A percentile compares a stretch with the other conserved stretches of the same genome.
phyloP scores from a whole-genome alignment of 2,888 invertebrate species.

The Imbricaverruca yamaguchii region DNA sequence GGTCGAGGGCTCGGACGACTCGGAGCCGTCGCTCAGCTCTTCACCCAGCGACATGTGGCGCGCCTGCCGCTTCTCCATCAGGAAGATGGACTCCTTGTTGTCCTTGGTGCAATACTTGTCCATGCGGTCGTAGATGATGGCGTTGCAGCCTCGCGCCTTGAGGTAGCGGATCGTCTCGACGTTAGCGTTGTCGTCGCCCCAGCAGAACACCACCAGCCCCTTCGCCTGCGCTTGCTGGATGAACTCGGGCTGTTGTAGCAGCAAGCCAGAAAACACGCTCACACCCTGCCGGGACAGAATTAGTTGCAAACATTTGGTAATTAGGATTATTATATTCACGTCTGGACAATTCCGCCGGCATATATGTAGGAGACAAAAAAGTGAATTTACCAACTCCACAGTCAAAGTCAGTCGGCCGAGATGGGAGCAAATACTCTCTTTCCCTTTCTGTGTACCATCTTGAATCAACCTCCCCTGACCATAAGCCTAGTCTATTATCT shows the following conservation, averaged over 20 bases:
- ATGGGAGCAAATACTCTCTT: too few relatives aligned
- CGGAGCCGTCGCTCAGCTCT: background rate
- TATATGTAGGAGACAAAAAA: background rate
- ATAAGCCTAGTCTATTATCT: too few relatives aligned
- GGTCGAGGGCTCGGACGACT: too few relatives aligned
- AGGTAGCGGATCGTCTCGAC: conserved; percentile 73
- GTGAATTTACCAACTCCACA: too few relatives aligned
- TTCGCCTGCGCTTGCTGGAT: conserved; percentile 68
- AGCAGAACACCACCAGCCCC: conserved; percentile 85
- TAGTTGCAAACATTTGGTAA: too few relatives aligned
- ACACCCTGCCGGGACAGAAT: conserved; percentile 52
- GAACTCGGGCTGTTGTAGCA: conserved; percentile 72
- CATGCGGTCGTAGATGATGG: conserved; percentile 84
- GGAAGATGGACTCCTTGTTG: conserved; percentile 73
- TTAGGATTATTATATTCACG: too few relatives aligned
- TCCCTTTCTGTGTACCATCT: too few relatives aligned
- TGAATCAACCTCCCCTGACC: too few relatives aligned
- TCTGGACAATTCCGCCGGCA: too few relatives aligned
- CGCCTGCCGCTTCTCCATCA: conserved; percentile 38
- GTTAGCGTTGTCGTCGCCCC: conserved; percentile 95
- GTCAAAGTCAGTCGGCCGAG: too few relatives aligned
- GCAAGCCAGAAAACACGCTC: conserved; percentile 86
- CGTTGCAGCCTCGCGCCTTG: conserved; percentile 84
- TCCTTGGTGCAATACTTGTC: conserved; percentile 64
- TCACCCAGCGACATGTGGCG: background rate